phyloP scores from a whole-genome alignment of 2,888 invertebrate species.

The Diploptera punctata region DNA sequence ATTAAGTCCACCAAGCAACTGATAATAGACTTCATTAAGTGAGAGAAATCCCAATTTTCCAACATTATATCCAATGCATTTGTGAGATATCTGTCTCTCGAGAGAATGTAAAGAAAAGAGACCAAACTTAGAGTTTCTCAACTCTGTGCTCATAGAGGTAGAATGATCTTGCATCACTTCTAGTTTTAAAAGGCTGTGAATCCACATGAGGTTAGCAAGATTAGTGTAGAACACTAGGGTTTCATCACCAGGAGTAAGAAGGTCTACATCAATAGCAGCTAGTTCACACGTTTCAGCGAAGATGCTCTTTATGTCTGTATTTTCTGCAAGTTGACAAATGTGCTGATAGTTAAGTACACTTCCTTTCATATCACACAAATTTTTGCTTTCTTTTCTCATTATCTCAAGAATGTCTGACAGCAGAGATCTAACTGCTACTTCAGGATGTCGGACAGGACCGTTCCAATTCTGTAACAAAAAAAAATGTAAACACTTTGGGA shows the following conservation, averaged over 20 bases:
- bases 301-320: slow-evolving; percentile 46
- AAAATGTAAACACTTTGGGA: no score
- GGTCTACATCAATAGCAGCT: slow-evolving; percentile 49
- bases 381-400: slow-evolving; percentile 6
- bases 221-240: slow-evolving; percentile 53
- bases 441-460: slow-evolving; percentile 37
- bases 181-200: slow-evolving; percentile 49
- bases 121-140: slow-evolving; percentile 13
- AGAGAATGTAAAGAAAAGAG: slow-evolving; percentile 39
- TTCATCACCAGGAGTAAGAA: slow-evolving; percentile 52
- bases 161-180: not conserved
- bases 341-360: not conserved
- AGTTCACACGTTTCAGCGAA: slow-evolving; percentile 49
- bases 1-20: slow-evolving; percentile 50
- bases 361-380: not conserved
- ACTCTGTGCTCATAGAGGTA: not conserved
- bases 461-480: slow-evolving; percentile 32
- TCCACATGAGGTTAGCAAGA: slow-evolving; percentile 53
- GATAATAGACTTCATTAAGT: slow-evolving; percentile 50
- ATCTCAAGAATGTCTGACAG: slow-evolving; percentile 32
- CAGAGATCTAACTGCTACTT: slow-evolving; percentile 31
- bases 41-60: slow-evolving; percentile 54
- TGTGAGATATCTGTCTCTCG: slow-evolving; percentile 36
- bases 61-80: slow-evolving; percentile 52
- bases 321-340: slow-evolving; percentile 34